Conservation (phyloP, 1,140 invertebrate genomes). For the Nephotettix cincticeps region DNA sequence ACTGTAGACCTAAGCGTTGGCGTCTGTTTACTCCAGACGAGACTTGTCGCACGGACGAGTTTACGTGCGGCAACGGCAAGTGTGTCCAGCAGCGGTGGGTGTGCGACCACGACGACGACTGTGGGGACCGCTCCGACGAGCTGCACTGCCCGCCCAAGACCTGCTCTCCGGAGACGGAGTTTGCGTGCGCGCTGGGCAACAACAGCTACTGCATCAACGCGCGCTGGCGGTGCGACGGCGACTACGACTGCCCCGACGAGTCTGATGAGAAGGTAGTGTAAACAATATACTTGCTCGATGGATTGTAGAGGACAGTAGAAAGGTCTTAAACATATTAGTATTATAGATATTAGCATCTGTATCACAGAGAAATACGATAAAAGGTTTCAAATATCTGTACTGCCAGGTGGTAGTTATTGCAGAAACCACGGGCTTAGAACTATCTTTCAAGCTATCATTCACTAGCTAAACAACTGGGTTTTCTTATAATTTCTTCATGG, state of each 20-base stretch:
- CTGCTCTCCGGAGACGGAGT: constrained; percentile 65
- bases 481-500: too few species aligned
- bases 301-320: too few species aligned
- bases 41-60: constrained; percentile 84
- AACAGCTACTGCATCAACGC: constrained; percentile 63
- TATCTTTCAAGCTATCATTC: too few species aligned
- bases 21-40: constrained; percentile 59
- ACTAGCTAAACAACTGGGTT: too few species aligned
- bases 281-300: too few species aligned
- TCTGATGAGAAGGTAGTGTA: constrained; percentile 80
- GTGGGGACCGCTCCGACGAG: constrained; percentile 80
- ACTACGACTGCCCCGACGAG: constrained; percentile 77
- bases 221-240: constrained; percentile 83
- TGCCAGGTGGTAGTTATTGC: too few species aligned
- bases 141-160: constrained; percentile 66
- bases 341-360: too few species aligned
- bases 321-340: too few species aligned
- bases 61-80: constrained; percentile 83
- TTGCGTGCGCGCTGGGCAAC: constrained; percentile 66
- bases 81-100: constrained; percentile 86
- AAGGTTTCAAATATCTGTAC: too few species aligned
- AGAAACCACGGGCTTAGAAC: too few species aligned
- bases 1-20: constrained; percentile 11
- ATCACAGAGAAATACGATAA: too few species aligned
- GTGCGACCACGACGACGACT: constrained; percentile 87